A percentile compares a stretch with the other conserved stretches of the same genome.
Conservation (phyloP, 1,140 invertebrate species). For the Apis laboriosa region DNA sequence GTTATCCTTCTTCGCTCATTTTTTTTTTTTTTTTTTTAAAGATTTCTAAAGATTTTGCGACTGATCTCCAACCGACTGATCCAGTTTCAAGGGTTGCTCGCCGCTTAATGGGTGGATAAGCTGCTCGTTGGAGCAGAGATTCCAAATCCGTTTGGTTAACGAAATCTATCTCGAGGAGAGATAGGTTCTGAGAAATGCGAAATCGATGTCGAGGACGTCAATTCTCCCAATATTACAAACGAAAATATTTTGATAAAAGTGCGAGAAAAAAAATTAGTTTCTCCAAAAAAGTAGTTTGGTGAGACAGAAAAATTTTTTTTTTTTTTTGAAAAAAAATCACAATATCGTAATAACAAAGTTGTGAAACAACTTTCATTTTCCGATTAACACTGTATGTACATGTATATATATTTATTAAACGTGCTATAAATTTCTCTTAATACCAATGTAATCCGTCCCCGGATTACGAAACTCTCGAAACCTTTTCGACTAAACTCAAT, state of each 20-base stretch:
- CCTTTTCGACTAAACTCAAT: too few relatives aligned
- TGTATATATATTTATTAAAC: neutral
- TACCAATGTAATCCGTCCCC: neutral
- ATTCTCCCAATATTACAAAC: neutral
- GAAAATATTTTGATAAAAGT: too few relatives aligned
- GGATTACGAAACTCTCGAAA: neutral
- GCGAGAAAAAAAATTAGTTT: too few relatives aligned
- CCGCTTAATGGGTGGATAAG: slow-evolving; percentile 19
- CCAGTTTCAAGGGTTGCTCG: neutral
- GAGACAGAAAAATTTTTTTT: too few relatives aligned
- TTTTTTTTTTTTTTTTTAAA: neutral
- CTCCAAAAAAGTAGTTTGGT: too few relatives aligned
- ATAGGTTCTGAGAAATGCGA: neutral
- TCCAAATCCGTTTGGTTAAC: neutral
- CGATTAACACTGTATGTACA: neutral
- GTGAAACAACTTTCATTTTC: slow-evolving; percentile 8
- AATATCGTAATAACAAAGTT: neutral
- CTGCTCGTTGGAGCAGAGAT: neutral
- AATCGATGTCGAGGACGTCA: neutral
- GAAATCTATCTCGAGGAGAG: neutral
- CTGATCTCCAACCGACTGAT: neutral
- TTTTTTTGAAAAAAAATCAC: too few relatives aligned
- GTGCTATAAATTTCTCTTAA: too few relatives aligned
- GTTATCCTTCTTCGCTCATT: neutral
- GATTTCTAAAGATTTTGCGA: too few relatives aligned